A percentile compares a stretch with the other conserved stretches of the same genome.
Evolutionary conservation across 2,113 vertebrate species (phyloP).

Genomic region (Gallinago jamesoni): DNA sequence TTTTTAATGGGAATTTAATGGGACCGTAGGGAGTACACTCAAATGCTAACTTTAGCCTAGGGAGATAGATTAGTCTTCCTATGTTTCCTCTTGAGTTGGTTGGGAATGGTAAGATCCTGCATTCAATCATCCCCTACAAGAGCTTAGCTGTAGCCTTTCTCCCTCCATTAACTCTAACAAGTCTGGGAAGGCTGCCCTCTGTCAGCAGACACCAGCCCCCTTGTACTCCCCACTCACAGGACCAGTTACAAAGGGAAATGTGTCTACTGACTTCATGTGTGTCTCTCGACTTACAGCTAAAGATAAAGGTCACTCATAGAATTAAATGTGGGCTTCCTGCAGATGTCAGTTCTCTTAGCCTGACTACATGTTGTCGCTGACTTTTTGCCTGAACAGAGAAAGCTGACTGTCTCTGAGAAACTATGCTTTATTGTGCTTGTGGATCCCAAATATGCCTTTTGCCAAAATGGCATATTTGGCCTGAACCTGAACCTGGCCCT

Average conservation of each 20-base stretch:
- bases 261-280: neutral
- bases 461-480: neutral
- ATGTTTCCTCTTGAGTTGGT: neutral
- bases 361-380: neutral
- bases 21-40: neutral
- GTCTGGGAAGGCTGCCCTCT: neutral
- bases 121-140: neutral
- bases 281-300: neutral
- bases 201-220: neutral
- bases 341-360: neutral
- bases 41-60: conserved; percentile 31
- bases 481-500: neutral
- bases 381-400: neutral
- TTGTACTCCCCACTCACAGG: neutral
- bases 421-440: neutral
- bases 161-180: neutral
- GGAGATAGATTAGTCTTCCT: conserved; percentile 18
- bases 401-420: neutral
- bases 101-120: neutral
- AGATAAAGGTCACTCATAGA: neutral
- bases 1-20: conserved; percentile 53
- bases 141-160: neutral
- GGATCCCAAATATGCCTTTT: neutral
- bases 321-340: neutral
- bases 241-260: rapidly evolving